Percentiles rank a stretch among this genome's conserved stretches.
These are phyloP conservation scores for Sphyrna mokarran DNA, from an alignment of 2,113 vertebrate species.

Conservation along the genomic window DNA sequence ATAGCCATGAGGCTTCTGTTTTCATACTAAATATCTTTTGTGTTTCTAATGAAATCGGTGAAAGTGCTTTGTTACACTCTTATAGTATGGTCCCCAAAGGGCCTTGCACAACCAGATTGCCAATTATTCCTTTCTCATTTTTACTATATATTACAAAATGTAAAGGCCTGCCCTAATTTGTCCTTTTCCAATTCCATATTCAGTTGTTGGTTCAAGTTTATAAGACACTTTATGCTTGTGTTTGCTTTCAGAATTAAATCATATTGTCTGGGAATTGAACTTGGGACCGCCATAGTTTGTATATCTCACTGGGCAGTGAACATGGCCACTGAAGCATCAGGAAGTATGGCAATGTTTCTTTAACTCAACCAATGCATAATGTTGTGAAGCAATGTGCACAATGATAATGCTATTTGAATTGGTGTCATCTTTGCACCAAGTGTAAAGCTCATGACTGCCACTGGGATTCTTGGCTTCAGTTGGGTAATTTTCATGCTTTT, in stretches of 20 bases:
- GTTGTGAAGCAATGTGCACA: not conserved
- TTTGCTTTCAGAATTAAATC: conserved; percentile 1
- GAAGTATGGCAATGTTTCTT: not conserved
- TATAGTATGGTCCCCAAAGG: too few relatives aligned
- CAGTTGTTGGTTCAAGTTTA: not conserved
- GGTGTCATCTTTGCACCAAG: not conserved
- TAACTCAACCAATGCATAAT: not conserved
- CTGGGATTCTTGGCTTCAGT: not conserved
- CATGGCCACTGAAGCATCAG: not conserved
- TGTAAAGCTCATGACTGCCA: not conserved
- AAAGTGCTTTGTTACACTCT: too few relatives aligned
- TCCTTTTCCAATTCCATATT: not conserved
- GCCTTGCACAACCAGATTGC: not conserved
- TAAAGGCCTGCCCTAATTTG: not conserved
- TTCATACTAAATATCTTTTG: too few relatives aligned
- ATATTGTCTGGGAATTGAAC: not conserved
- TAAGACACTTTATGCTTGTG: not conserved
- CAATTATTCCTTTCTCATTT: not conserved
- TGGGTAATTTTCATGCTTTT: conserved; percentile 18
- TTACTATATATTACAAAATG: not conserved
- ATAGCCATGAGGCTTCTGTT: too few relatives aligned
- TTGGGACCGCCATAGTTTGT: not conserved
- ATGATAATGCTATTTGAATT: conserved; percentile 14
- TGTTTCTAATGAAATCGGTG: too few relatives aligned
- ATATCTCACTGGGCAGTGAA: not conserved